These are phyloP conservation scores for Salmo trutta DNA, from an alignment of 2,797 vertebrate genomes.

Conservation along the genomic window DNA sequence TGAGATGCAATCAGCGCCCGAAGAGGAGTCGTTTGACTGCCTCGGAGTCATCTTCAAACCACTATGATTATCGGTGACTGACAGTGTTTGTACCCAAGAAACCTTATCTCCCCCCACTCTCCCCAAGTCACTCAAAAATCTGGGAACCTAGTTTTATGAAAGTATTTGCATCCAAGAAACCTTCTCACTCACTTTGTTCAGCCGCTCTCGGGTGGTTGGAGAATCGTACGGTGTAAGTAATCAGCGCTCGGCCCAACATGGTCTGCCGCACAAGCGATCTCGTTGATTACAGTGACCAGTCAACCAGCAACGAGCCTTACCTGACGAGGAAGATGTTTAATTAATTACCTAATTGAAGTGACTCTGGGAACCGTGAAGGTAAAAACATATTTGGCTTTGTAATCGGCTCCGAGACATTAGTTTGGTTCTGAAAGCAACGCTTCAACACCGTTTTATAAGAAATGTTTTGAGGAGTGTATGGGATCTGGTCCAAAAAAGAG, in stretches of 20 bases:
- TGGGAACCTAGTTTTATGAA: neutral
- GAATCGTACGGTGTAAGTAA: constrained; percentile 37
- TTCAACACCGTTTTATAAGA: constrained; percentile 28
- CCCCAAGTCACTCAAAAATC: neutral
- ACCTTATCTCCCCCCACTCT: constrained; percentile 27
- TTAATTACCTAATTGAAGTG: constrained; percentile 60
- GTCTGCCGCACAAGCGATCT: constrained; percentile 40
- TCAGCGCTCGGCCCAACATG: constrained; percentile 40
- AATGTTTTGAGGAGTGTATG: constrained; percentile 21
- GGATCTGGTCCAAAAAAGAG: neutral
- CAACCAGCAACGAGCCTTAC: constrained; percentile 50
- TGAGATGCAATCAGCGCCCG: constrained; percentile 25
- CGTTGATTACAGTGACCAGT: constrained; percentile 56
- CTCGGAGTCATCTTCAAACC: constrained; percentile 25
- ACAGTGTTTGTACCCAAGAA: neutral
- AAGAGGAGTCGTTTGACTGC: constrained; percentile 22
- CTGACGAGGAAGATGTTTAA: constrained; percentile 53
- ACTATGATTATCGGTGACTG: constrained; percentile 31
- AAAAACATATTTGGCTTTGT: constrained; percentile 44
- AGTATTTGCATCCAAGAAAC: neutral
- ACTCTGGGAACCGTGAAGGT: constrained; percentile 56
- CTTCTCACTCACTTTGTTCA: constrained; percentile 43
- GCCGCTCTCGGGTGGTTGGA: too few relatives aligned
- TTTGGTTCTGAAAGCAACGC: constrained; percentile 15
- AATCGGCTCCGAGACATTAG: constrained; percentile 39